Evolutionary conservation across 2,113 vertebrate genomes (phyloP).

Genomic region (Seriola aureovittata): DNA sequence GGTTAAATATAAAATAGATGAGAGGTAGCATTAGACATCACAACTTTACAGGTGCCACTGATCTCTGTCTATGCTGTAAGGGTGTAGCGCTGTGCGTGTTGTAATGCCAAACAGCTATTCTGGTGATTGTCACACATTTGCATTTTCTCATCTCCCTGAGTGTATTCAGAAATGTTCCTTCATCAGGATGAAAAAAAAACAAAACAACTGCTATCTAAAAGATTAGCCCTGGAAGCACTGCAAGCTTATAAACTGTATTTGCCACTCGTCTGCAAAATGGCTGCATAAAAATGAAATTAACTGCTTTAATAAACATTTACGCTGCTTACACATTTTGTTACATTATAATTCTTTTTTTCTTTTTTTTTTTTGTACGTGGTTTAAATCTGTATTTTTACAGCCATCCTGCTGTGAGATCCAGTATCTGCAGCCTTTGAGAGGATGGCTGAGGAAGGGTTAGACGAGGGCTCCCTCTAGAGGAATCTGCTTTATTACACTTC

Average conservation of each 20-base stretch:
- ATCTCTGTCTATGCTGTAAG: neutral
- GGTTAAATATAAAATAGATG: neutral
- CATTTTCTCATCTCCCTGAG: neutral
- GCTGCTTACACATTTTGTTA: neutral
- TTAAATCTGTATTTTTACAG: too few relatives aligned
- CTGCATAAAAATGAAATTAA: neutral
- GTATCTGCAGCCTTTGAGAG: neutral
- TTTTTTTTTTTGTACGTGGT: too few relatives aligned
- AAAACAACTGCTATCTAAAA: neutral
- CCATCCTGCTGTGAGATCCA: too few relatives aligned
- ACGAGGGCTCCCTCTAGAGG: slow-evolving; percentile 64
- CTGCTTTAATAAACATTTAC: neutral
- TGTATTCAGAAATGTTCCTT: neutral
- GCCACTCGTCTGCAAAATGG: neutral
- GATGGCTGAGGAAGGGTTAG: neutral
- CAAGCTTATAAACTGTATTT: neutral
- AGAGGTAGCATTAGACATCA: slow-evolving; percentile 21
- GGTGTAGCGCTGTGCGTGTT: neutral
- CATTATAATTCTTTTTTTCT: neutral
- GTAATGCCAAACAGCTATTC: neutral
- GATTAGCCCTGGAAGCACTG: neutral
- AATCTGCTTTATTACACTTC: neutral
- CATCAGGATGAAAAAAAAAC: neutral
- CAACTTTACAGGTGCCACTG: neutral
- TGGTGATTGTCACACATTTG: neutral